phyloP scores from a whole-genome alignment of 2,113 vertebrate genomes.

The Todiramphus saurophagus region DNA sequence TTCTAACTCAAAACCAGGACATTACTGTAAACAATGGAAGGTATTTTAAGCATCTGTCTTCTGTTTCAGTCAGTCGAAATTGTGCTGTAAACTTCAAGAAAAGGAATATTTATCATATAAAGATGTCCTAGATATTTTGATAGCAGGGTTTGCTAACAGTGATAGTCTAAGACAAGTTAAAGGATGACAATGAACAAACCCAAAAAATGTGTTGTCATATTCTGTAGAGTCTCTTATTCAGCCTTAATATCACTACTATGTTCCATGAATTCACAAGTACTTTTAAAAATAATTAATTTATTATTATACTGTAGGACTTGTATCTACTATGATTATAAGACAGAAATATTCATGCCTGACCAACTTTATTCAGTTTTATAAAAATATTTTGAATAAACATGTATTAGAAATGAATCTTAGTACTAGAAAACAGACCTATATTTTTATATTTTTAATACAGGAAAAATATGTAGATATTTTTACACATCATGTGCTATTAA shows the following conservation, averaged over 20 bases:
- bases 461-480: neutral
- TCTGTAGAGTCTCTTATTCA: neutral
- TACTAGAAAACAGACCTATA: neutral
- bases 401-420: neutral
- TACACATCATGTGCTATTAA: neutral
- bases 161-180: neutral
- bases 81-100: neutral
- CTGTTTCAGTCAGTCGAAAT: neutral
- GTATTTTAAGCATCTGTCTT: neutral
- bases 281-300: neutral
- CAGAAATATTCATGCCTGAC: neutral
- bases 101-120: neutral
- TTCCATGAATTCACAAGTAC: neutral
- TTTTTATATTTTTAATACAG: neutral
- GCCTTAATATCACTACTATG: neutral
- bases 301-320: accelerated
- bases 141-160: neutral
- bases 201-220: neutral
- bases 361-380: neutral
- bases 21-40: neutral
- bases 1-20: no score
- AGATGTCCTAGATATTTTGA: neutral
- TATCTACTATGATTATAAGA: neutral
- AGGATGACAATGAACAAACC: neutral
- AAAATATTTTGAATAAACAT: neutral